These are phyloP conservation scores for Apis cerana DNA, from an alignment of 1,140 invertebrate genomes.

Conservation along the genomic window DNA sequence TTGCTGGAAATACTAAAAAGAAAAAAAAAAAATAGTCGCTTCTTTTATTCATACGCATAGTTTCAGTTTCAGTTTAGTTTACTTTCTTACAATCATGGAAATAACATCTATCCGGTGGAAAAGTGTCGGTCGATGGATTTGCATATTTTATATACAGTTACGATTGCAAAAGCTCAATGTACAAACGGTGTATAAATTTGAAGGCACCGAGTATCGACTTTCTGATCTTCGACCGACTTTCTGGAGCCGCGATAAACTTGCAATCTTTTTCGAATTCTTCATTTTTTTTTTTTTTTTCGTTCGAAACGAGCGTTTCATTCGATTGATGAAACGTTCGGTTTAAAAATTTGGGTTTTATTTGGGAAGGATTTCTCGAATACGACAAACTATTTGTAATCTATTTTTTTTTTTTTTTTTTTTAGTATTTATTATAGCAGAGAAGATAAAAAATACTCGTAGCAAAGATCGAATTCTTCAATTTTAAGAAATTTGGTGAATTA, in stretches of 20 bases:
- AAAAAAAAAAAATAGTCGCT: neutral
- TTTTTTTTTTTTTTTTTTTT: too few relatives aligned
- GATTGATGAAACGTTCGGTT: neutral
- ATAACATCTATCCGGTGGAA: neutral
- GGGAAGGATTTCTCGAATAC: too few relatives aligned
- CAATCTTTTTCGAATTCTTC: neutral
- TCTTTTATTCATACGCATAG: neutral
- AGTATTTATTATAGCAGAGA: too few relatives aligned
- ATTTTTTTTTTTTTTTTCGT: neutral
- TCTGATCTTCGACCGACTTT: neutral
- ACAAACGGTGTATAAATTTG: constrained; percentile 15
- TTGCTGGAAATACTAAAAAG: neutral
- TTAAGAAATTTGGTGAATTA: too few relatives aligned
- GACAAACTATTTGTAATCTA: too few relatives aligned
- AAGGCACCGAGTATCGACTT: constrained; percentile 1
- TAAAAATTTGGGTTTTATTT: too few relatives aligned
- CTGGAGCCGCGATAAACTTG: neutral
- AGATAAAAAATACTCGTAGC: too few relatives aligned
- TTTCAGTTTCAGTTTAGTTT: neutral
- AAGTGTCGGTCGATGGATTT: constrained; percentile 29
- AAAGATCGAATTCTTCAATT: too few relatives aligned
- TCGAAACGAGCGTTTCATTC: neutral
- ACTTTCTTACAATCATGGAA: neutral
- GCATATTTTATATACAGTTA: constrained; percentile 36
- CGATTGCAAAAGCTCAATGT: constrained; percentile 4